A percentile compares a stretch with the other conserved stretches of the same genome.
phyloP scores from a whole-genome alignment of 2,797 vertebrate genomes.

The Philypnodon macrostomus region DNA sequence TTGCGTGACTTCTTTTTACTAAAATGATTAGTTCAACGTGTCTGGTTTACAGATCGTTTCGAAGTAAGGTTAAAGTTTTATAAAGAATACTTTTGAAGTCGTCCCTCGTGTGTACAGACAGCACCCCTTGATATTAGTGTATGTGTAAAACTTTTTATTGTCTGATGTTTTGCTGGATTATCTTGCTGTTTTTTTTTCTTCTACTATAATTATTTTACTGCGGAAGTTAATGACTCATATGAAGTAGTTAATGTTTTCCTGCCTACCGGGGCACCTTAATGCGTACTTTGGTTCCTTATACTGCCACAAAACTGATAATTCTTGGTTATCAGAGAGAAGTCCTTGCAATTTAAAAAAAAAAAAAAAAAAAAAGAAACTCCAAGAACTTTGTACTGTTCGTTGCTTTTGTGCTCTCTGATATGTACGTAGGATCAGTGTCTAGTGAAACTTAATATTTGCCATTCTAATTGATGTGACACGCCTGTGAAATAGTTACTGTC shows the following conservation, averaged over 20 bases:
- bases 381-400: background rate
- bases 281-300: slow-evolving; percentile 33
- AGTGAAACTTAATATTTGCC: slow-evolving; percentile 4
- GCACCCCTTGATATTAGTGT: background rate
- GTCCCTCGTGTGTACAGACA: background rate
- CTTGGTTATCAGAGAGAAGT: background rate
- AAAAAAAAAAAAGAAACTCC: background rate
- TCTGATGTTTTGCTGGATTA: background rate
- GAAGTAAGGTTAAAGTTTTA: background rate
- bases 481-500: background rate
- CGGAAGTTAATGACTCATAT: background rate
- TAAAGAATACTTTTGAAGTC: background rate
- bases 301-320: slow-evolving; percentile 12
- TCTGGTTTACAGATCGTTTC: background rate
- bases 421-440: background rate
- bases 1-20: slow-evolving; percentile 1
- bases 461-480: slow-evolving; percentile 7
- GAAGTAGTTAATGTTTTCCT: slow-evolving; percentile 26
- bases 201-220: slow-evolving; percentile 5
- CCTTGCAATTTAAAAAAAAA: background rate
- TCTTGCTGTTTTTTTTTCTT: background rate
- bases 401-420: background rate
- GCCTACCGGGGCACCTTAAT: background rate
- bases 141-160: slow-evolving; percentile 6
- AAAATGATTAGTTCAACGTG: background rate